These are phyloP conservation scores for Verasper variegatus DNA, from an alignment of 2,113 vertebrate species.

Conservation along the genomic window DNA sequence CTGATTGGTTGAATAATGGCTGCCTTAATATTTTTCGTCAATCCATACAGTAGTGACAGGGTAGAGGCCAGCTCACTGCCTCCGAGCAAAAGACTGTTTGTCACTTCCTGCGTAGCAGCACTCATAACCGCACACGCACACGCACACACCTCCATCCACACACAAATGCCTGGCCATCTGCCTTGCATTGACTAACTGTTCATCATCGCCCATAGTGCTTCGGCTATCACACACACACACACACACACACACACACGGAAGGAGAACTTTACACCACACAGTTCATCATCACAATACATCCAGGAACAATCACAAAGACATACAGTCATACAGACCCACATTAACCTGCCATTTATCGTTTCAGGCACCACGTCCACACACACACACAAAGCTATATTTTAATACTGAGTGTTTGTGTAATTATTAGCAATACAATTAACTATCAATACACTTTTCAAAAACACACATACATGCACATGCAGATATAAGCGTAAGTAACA, in stretches of 20 bases:
- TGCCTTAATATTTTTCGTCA: conserved; percentile 53
- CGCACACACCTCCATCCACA: conserved; percentile 37
- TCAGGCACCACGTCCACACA: too few species aligned
- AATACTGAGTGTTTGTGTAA: background rate
- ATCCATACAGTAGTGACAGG: conserved; percentile 54
- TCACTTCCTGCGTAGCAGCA: conserved; percentile 29
- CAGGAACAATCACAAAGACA: conserved; percentile 26
- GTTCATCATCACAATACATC: conserved; percentile 18
- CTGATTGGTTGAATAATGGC: conserved; percentile 59
- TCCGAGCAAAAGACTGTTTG: conserved; percentile 29
- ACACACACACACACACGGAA: conserved; percentile 26
- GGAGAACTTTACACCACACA: conserved; percentile 4
- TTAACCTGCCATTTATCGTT: too few species aligned
- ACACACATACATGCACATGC: conserved; percentile 43
- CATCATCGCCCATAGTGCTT: conserved; percentile 53
- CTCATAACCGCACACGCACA: conserved; percentile 13
- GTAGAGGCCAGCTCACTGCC: conserved; percentile 43
- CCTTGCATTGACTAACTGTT: conserved; percentile 51
- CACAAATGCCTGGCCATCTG: conserved; percentile 48
- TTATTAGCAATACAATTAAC: too few species aligned
- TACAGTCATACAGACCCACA: conserved; percentile 3
- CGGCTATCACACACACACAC: conserved; percentile 28
- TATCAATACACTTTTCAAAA: too few species aligned
- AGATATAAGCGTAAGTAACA: background rate
- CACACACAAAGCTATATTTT: too few species aligned